Base-by-base conservation (phyloP, 2,888 invertebrate genomes). In the Microplitis manilae region DNA sequence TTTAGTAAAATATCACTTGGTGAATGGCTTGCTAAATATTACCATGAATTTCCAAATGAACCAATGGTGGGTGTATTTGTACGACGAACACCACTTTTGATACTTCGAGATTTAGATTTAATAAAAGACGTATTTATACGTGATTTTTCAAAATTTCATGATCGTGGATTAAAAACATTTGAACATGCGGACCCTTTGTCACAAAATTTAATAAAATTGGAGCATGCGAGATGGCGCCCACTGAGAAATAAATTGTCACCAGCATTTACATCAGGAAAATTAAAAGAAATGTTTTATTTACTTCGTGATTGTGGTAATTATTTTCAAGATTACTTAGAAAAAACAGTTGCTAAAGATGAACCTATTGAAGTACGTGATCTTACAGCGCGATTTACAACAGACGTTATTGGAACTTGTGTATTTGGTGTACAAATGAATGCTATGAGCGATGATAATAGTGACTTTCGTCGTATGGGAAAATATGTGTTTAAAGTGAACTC, bases 191-290 rank as follows among this genome's bases (percentile, higher is more conserved):
- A 90, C 38, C 90, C 90, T 0, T 79, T 91, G 41, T 85, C 86
- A 2, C 83, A 83, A 6, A 86, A 90, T 80, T 82, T 91, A n/a
- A 85, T 91, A 68, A 86, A 83, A 60, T 80, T 90, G 50, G 87
- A 87, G 13, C 86, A 89, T 0, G 81, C 83, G 5, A 87, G 89
- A 76, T 92, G 92, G 92, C 88, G 89, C 65, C 87, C 87, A 6
- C 84, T 92, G 17, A 86, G 92, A 15, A 81, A 85, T 1, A 90
- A 90, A 75, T 82, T 92, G 9, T 90, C 91, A 0, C 90, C 91
- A 0, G 87, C 90, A 1, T 92, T 92, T 81, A 90, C 91, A 1
- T 90, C 90, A 0, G 91, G 91, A 2, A 92, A 91, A 83, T 86
- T 92, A 78, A 91, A 90, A 83, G 86, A 86, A 17, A 91, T 91